Percentiles rank a stretch among this genome's conserved stretches.
These are phyloP conservation scores for Protobothrops flavoviridis DNA, from an alignment of 2,113 vertebrate genomes.

Conservation along the genomic window DNA sequence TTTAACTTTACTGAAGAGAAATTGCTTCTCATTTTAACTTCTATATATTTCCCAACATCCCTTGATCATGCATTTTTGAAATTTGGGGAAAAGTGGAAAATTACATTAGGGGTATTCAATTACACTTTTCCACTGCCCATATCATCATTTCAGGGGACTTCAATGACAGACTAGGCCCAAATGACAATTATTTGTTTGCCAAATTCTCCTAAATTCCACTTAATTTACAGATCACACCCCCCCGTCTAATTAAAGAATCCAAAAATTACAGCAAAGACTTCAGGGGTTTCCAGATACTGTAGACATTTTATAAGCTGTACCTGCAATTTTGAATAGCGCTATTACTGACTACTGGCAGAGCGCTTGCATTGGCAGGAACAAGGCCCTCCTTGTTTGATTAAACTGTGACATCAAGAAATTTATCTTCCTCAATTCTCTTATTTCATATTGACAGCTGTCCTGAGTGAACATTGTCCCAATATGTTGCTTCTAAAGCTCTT, in stretches of 20 bases:
- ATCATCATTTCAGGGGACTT: neutral
- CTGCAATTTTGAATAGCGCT: neutral
- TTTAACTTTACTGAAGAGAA: neutral
- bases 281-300: neutral
- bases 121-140: neutral
- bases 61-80: neutral
- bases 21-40: neutral
- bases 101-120: neutral
- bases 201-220: neutral
- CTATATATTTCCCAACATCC: neutral
- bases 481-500: neutral
- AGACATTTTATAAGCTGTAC: neutral
- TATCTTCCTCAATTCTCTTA: neutral
- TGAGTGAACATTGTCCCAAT: neutral
- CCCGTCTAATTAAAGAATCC: neutral
- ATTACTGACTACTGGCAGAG: neutral
- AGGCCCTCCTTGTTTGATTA: neutral
- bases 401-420: neutral
- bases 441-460: neutral
- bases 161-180: neutral
- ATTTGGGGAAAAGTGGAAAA: neutral
- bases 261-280: neutral
- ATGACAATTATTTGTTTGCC: neutral
- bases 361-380: neutral
- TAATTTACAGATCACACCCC: neutral